These are phyloP conservation scores for Anodontia alba DNA, from an alignment of 2,888 invertebrate species.

Conservation along the genomic window DNA sequence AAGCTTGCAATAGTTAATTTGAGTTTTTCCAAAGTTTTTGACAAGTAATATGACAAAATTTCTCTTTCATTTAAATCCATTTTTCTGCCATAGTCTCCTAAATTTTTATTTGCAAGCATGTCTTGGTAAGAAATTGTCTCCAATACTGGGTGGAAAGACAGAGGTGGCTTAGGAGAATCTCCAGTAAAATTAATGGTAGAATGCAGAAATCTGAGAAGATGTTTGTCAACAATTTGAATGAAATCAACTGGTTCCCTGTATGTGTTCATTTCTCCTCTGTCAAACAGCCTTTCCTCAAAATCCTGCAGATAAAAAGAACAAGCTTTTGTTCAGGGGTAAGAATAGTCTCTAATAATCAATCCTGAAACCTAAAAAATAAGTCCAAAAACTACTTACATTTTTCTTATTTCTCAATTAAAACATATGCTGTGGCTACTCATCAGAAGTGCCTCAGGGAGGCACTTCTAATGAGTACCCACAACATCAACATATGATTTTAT, in stretches of 20 bases:
- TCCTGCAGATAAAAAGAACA: conserved; percentile 59
- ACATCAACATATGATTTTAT: too few species aligned
- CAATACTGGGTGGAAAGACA: neutral
- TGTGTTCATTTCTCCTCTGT: conserved; percentile 83
- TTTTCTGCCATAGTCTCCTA: neutral
- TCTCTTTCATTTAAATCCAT: neutral
- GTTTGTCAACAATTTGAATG: conserved; percentile 39
- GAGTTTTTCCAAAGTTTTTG: neutral
- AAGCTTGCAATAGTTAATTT: neutral
- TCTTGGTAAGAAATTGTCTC: neutral
- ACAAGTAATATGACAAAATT: neutral
- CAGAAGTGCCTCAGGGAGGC: too few species aligned
- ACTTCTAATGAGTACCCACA: too few species aligned
- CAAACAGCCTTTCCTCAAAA: conserved; percentile 78
- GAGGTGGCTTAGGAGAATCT: neutral
- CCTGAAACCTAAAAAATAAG: too few species aligned
- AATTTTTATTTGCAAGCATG: neutral
- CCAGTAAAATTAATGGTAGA: neutral
- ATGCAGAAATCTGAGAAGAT: neutral
- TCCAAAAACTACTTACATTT: too few species aligned
- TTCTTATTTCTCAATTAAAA: too few species aligned
- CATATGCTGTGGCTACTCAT: too few species aligned
- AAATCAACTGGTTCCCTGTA: conserved; percentile 77
- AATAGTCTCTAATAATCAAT: too few species aligned
- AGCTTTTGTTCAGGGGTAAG: too few species aligned